These are phyloP conservation scores for Fissipunctia ypsillon DNA, from an alignment of 2,888 invertebrate species.

Conservation along the genomic window DNA sequence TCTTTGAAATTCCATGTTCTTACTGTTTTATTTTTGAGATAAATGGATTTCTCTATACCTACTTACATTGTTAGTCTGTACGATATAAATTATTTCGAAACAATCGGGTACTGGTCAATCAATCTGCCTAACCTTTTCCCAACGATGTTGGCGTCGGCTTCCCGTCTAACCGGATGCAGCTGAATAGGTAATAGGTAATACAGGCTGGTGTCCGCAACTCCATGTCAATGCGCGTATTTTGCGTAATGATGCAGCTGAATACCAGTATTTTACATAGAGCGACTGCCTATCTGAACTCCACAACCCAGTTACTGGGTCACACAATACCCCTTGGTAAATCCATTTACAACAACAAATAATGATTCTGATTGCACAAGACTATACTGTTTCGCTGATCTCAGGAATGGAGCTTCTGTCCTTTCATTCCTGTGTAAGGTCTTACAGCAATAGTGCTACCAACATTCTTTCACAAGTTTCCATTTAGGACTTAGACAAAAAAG, in stretches of 20 bases:
- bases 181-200: too few species aligned
- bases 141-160: too few species aligned
- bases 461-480: constrained; percentile 55
- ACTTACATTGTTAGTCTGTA: too few species aligned
- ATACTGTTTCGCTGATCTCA: too few species aligned
- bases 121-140: too few species aligned
- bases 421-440: constrained; percentile 5
- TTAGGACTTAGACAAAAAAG: constrained; percentile 28
- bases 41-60: not conserved
- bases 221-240: too few species aligned
- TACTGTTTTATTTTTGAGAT: not conserved
- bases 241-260: too few species aligned
- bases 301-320: not conserved
- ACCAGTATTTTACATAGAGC: too few species aligned
- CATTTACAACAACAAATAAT: too few species aligned
- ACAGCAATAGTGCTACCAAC: constrained; percentile 44
- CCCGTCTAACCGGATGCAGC: too few species aligned
- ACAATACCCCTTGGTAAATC: not conserved
- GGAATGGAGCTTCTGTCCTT: constrained; percentile 9
- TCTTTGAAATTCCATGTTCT: not conserved
- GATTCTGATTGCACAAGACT: not conserved
- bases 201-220: too few species aligned
- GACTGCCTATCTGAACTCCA: not conserved
- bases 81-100: not conserved
- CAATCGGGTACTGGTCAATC: too few species aligned